Conservation (phyloP, 1,140 invertebrate species). For the Vanessa atalanta region DNA sequence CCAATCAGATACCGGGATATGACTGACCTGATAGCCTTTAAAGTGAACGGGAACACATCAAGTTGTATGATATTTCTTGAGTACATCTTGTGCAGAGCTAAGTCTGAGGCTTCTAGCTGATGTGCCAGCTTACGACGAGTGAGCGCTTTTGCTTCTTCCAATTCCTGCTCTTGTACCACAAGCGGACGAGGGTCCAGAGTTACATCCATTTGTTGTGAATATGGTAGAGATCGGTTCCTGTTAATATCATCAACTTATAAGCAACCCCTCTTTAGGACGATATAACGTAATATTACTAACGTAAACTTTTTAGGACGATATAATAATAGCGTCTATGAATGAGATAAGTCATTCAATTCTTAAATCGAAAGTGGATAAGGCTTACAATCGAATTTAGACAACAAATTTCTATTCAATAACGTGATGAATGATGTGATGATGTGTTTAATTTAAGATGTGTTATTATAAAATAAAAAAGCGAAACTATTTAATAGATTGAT, state of each 20-base stretch:
- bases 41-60: conserved; percentile 84
- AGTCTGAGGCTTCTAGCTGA: conserved; percentile 80
- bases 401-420: too few species aligned
- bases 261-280: too few species aligned
- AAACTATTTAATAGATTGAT: too few species aligned
- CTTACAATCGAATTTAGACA: too few species aligned
- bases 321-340: too few species aligned
- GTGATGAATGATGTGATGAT: too few species aligned
- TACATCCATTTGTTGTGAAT: conserved; percentile 83
- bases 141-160: conserved; percentile 82
- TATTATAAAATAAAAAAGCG: too few species aligned
- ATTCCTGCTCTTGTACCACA: conserved; percentile 81
- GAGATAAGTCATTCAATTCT: too few species aligned
- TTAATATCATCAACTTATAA: neutral
- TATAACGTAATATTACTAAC: too few species aligned
- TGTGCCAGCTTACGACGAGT: conserved; percentile 81
- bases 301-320: too few species aligned
- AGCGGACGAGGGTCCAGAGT: conserved; percentile 84
- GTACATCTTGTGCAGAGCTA: conserved; percentile 86
- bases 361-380: too few species aligned
- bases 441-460: too few species aligned
- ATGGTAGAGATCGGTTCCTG: conserved; percentile 83
- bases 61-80: conserved; percentile 85
- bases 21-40: conserved; percentile 79
- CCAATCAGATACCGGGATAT: neutral